Percentiles rank a stretch among this genome's conserved stretches.
Conservation (phyloP, 2,113 vertebrate genomes). For the Ardeotis arabs region DNA sequence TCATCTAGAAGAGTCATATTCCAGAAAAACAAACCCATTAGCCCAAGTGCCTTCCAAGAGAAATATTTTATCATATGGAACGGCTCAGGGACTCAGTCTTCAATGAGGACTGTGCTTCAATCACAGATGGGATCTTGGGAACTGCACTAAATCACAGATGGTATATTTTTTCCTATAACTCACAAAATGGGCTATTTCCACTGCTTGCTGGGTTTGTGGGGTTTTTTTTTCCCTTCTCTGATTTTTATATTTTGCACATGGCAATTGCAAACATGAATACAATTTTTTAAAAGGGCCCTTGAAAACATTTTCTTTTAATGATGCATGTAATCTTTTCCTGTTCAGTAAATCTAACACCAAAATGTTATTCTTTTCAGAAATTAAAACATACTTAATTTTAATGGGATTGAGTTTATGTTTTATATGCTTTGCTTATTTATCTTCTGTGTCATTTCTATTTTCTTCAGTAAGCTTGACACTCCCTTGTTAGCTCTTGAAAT, state of each 20-base stretch:
- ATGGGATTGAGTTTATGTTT: slow-evolving; percentile 70
- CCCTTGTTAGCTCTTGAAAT: slow-evolving; percentile 78
- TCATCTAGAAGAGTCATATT: slow-evolving; percentile 24
- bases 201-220: background rate
- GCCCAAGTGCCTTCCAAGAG: slow-evolving; percentile 45
- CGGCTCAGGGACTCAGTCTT: slow-evolving; percentile 40
- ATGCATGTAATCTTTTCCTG: slow-evolving; percentile 63
- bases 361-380: slow-evolving; percentile 66
- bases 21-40: slow-evolving; percentile 36
- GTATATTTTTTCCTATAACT: slow-evolving; percentile 75
- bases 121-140: slow-evolving; percentile 77
- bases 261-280: slow-evolving; percentile 60
- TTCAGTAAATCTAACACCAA: slow-evolving; percentile 56
- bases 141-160: slow-evolving; percentile 79
- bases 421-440: slow-evolving; percentile 68
- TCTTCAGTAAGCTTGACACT: slow-evolving; percentile 50
- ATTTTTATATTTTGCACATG: slow-evolving; percentile 74
- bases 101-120: background rate
- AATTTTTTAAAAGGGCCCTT: slow-evolving; percentile 29
- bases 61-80: slow-evolving; percentile 55
- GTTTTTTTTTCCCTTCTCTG: slow-evolving; percentile 14
- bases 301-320: slow-evolving; percentile 70
- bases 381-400: slow-evolving; percentile 73
- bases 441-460: slow-evolving; percentile 46
- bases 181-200: slow-evolving; percentile 75